phyloP scores from a whole-genome alignment of 2,888 invertebrate species.

The Periphyllus acericola region DNA sequence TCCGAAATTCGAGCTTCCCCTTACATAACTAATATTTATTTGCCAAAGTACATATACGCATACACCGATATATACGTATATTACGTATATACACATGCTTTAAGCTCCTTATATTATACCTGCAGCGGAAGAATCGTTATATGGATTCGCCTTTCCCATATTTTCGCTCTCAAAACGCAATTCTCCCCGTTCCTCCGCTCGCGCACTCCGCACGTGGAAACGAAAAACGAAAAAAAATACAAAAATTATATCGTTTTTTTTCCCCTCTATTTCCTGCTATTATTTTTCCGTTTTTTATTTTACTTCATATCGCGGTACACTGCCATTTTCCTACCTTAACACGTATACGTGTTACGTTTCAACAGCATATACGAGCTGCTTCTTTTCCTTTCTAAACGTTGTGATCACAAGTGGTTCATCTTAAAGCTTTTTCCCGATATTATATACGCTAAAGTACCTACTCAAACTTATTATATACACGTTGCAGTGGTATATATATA shows the following conservation, averaged over 20 bases:
- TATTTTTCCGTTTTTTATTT: not conserved
- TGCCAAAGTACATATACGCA: not conserved
- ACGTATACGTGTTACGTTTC: not conserved
- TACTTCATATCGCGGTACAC: not conserved
- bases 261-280: not conserved
- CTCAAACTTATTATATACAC: not conserved
- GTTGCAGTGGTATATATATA: not conserved
- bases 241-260: not conserved
- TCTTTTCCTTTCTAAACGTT: not conserved
- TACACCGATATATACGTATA: not conserved
- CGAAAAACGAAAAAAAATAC: not conserved
- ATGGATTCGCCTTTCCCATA: slow-evolving; percentile 41
- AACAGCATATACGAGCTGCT: not conserved
- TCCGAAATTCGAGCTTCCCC: slow-evolving; percentile 14
- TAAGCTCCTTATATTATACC: not conserved
- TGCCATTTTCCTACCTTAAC: not conserved
- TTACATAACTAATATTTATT: slow-evolving; percentile 30
- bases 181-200: not conserved
- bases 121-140: slow-evolving; percentile 18
- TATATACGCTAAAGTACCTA: not conserved
- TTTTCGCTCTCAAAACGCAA: slow-evolving; percentile 11
- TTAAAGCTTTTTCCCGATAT: not conserved
- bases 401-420: not conserved
- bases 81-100: not conserved
- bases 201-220: not conserved